phyloP scores from a whole-genome alignment of 2,113 vertebrate genomes.

The Chelonoidis abingdonii region DNA sequence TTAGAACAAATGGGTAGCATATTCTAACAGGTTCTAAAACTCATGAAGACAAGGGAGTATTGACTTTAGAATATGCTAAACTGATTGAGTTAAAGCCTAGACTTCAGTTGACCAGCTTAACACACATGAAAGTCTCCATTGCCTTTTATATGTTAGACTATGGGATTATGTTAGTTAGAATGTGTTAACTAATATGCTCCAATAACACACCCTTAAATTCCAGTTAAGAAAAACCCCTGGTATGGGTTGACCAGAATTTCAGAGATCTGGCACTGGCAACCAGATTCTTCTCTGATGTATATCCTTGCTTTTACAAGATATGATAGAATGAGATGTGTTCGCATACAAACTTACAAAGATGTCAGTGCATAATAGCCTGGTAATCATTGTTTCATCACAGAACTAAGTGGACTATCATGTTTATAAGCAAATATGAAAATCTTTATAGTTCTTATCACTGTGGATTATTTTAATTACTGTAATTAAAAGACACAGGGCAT shows the following conservation, averaged over 20 bases:
- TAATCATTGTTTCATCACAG: slow-evolving; percentile 18
- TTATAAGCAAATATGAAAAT: slow-evolving; percentile 42
- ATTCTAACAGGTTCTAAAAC: background rate
- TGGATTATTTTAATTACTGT: slow-evolving; percentile 49
- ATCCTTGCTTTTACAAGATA: background rate
- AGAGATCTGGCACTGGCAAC: background rate
- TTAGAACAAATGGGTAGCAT: background rate
- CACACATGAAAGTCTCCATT: background rate
- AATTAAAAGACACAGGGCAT: background rate
- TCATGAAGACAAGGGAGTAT: background rate
- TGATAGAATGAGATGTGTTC: background rate
- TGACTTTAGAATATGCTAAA: background rate
- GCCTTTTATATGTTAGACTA: rapidly evolving
- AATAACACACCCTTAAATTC: background rate
- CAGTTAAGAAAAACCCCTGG: background rate
- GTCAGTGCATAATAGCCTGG: slow-evolving; percentile 5
- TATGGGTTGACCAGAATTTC: background rate
- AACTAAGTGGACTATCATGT: background rate
- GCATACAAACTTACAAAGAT: background rate
- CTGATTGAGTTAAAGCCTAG: background rate
- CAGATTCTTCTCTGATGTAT: background rate
- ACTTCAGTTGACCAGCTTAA: background rate
- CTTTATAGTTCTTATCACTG: background rate
- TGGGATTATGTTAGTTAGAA: background rate
- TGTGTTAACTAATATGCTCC: background rate